Base-by-base conservation (phyloP, 2,113 vertebrate genomes). In the Rhea americana region DNA sequence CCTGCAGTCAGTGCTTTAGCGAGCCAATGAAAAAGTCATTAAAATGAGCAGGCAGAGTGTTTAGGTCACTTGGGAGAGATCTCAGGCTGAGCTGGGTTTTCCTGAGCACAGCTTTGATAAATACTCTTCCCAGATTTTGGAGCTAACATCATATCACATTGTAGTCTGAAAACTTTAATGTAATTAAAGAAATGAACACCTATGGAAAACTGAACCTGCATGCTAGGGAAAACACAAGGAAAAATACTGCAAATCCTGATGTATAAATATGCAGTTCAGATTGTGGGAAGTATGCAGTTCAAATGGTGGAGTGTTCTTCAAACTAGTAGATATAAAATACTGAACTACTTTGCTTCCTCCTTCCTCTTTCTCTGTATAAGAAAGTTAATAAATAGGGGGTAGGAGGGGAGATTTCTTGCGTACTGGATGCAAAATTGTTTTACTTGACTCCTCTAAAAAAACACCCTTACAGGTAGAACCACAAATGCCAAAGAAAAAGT, bases 11-110 rank as follows among this genome's bases (percentile, higher is more conserved):
- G 43, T 82, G 35, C 82, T 65, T 59, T 71, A 63, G 32, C 26
- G 28, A 85, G 65, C 24, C 82, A 88, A 10, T 59, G 61, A 83
- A 93, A 92, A 77, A 67, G 41, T 39, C 41, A 32, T 91, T 92
- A 63, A 51, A 87, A 55, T 13, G 91, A 51, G 5, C 48, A 50
- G 13, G 58, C 61, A 37, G 70, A 48, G 15, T 39, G 17, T 71
- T 95, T 25, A 79, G 63, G 28, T 63, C 32, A 7, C 1, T 4
- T 47, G 65, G 43, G 58, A 86, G 90, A 66, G 55, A 48, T 74
- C 63, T 66, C 48, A 92, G 26, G 41, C 76, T 84, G 82, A 90
- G 35, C 26, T 81, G 8, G 71, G 41, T 66, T 76, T 90, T 56
- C 48, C 25, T 72, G 48, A 85, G 50, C 20, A 3, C 22, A 82